These are phyloP conservation scores for Aricia agestis DNA, from an alignment of 1,140 invertebrate genomes.

Conservation along the genomic window DNA sequence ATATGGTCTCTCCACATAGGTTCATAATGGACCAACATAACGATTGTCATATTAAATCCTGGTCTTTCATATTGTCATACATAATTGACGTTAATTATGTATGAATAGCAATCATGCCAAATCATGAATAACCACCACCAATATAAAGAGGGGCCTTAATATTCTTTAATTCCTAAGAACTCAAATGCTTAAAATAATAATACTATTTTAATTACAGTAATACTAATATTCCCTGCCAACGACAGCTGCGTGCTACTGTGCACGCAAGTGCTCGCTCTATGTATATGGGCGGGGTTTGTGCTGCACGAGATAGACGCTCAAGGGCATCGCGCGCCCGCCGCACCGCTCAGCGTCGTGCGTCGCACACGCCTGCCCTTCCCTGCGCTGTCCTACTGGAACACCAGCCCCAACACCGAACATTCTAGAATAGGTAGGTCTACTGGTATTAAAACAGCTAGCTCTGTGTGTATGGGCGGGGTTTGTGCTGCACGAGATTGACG, in stretches of 20 bases:
- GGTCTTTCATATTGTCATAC: too few relatives aligned
- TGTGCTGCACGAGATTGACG: constrained; percentile 53
- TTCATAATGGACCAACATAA: too few relatives aligned
- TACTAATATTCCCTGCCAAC: constrained; percentile 60
- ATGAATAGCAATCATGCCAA: too few relatives aligned
- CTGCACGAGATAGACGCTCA: constrained; percentile 52
- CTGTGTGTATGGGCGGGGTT: constrained; percentile 57
- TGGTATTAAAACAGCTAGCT: constrained; percentile 47
- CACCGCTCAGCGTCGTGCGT: constrained; percentile 43
- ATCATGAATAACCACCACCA: too few relatives aligned
- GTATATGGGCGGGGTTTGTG: constrained; percentile 56
- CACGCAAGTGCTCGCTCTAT: constrained; percentile 46
- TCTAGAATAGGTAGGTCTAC: constrained; percentile 53
- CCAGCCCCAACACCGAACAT: constrained; percentile 58
- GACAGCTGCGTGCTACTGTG: constrained; percentile 50
- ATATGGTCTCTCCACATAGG: background rate
- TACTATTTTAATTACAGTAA: constrained; percentile 49
- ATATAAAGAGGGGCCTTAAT: too few relatives aligned
- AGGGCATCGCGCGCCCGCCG: constrained; percentile 43
- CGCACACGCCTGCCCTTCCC: constrained; percentile 43
- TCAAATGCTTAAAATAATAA: too few relatives aligned
- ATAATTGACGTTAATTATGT: too few relatives aligned
- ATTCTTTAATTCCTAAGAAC: too few relatives aligned
- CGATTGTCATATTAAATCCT: too few relatives aligned
- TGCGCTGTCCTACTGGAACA: constrained; percentile 53